Evolutionary conservation across 1,140 invertebrate species (phyloP).

Genomic region (Brachionus sp.): DNA sequence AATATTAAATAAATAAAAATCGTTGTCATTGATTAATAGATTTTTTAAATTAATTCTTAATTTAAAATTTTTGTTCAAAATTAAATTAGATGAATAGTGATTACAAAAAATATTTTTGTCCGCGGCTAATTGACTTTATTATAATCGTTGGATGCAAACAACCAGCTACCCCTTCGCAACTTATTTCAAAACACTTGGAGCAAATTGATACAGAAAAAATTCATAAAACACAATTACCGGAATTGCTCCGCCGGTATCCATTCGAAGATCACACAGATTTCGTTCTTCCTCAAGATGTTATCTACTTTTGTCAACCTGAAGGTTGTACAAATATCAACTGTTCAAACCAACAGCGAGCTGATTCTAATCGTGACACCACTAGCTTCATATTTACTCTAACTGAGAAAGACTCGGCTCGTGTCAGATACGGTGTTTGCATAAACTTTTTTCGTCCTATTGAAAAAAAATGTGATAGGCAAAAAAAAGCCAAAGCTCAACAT

Average conservation of each 20-base stretch:
- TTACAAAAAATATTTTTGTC: conserved; percentile 61
- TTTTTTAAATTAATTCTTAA: neutral
- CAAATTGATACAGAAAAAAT: conserved; percentile 8
- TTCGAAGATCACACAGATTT: conserved; percentile 93
- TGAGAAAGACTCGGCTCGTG: conserved; percentile 93
- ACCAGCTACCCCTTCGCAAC: conserved; percentile 53
- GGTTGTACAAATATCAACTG: conserved; percentile 86
- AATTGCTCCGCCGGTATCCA: conserved; percentile 76
- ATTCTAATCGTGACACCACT: conserved; percentile 77
- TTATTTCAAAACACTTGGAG: conserved; percentile 26
- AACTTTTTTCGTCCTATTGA: conserved; percentile 75
- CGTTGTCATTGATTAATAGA: neutral
- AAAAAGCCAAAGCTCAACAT: neutral
- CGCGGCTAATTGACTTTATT: conserved; percentile 79
- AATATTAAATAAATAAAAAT: neutral
- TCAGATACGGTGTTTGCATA: conserved; percentile 79
- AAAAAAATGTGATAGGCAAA: conserved; percentile 55
- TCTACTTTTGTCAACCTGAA: conserved; percentile 99
- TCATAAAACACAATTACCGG: conserved; percentile 57
- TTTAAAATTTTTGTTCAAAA: neutral
- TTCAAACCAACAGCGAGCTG: conserved; percentile 52
- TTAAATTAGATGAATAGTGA: conserved; percentile 38
- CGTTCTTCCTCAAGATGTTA: conserved; percentile 90
- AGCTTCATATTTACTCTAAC: conserved; percentile 98
- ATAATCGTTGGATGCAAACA: conserved; percentile 85